Evolutionary conservation across 2,113 vertebrate genomes (phyloP), one percentile per base, ranked within the genome.

Genomic region (Nannospalax galili): DNA sequence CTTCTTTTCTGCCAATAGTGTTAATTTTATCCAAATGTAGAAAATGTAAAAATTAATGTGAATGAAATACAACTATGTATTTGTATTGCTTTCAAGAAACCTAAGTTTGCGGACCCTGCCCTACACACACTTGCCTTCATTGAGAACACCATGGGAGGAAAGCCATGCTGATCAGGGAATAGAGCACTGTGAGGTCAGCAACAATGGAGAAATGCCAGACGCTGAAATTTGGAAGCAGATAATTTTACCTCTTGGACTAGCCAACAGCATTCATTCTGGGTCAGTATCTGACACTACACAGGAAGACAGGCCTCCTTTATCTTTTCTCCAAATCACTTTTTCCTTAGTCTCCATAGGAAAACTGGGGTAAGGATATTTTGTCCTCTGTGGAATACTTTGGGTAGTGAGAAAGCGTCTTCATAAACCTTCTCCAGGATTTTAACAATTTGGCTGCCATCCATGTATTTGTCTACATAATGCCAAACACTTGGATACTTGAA

Each of bases 11-110:
- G 82, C 81, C 94, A 96, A 94, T 95, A 97, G 88, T 88, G 94
- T 97, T 96, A 95, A 97, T 97, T 96, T 96, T 72, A 96, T 95
- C 95, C 95, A 96, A 97, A 97, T 95, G 97, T 90, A 94, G 88
- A 92, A 95, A 96, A 86, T 90, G 88, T 4, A n/a, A 97, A 96
- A 97, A 93, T 96, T 97, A 97, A 96, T 77, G 87, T 72, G 64
- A 92, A 93, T 42, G 80, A 97, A 96, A 89, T 80, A 69, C 56
- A 95, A 85, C 48, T 82, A 94, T 96, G 92, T 88, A 87, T 86
- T 94, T 79, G 24, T 74, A 73, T 97, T 89, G 67, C 65, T 90
- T 84, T 96, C 85, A 90, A 95, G 84, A 94, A 94, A 67, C 11
- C 15, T 81, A 4, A 16, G 42, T 84, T 94, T 96, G 65, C 69